Conservation (phyloP, 2,113 vertebrate genomes). For the Ginglymostoma cirratum region DNA sequence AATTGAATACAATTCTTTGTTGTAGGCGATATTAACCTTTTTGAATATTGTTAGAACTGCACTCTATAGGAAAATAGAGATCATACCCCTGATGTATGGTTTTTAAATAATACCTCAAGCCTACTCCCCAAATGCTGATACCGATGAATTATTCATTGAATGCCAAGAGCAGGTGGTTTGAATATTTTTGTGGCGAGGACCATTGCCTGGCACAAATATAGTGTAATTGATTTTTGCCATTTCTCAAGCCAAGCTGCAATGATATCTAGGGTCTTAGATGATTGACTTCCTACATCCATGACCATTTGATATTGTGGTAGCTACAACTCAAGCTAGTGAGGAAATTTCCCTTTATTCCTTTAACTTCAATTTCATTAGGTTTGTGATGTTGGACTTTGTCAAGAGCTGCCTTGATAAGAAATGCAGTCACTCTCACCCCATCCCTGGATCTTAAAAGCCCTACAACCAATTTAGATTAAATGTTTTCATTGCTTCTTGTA, state of each 20-base stretch:
- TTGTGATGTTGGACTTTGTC: not conserved
- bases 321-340: too few species aligned
- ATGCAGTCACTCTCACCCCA: not conserved
- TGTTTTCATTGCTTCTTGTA: not conserved
- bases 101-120: too few species aligned
- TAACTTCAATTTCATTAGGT: not conserved
- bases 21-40: not conserved
- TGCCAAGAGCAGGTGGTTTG: not conserved
- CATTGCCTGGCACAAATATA: not conserved
- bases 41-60: too few species aligned
- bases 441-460: not conserved
- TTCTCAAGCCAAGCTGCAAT: not conserved
- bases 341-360: not conserved
- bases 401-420: not conserved
- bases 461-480: not conserved
- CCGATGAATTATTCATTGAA: not conserved
- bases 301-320: not conserved
- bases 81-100: too few species aligned
- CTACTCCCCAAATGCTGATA: not conserved
- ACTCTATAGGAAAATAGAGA: too few species aligned
- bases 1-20: not conserved
- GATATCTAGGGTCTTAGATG: not conserved
- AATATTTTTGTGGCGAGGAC: not conserved
- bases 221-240: not conserved
- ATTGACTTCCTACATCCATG: not conserved